These are phyloP conservation scores for Fragum sueziense DNA, from an alignment of 2,888 invertebrate genomes.

Conservation along the genomic window DNA sequence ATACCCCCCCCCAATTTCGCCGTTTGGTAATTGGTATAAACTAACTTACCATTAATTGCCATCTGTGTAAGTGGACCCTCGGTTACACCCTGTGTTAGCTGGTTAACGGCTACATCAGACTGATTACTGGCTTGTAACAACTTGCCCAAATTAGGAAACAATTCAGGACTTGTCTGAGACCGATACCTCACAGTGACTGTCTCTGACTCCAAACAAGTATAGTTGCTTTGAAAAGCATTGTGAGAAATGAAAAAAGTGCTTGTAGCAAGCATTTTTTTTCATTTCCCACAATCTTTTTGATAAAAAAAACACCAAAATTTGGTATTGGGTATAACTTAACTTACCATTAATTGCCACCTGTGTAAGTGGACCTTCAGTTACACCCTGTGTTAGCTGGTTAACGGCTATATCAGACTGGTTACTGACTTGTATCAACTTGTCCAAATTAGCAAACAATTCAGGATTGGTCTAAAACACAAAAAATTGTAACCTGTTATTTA, in stretches of 20 bases:
- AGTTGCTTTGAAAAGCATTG: not conserved
- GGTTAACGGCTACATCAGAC: not conserved
- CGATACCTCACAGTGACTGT: not conserved
- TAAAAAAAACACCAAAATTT: not conserved
- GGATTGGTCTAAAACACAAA: not conserved
- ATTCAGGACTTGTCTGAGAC: not conserved
- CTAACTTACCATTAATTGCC: conserved; percentile 1
- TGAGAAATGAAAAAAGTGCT: too few relatives aligned
- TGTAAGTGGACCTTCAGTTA: not conserved
- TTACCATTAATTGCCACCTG: not conserved
- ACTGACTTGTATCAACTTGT: not conserved
- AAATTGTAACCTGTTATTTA: too few relatives aligned
- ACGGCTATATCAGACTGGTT: not conserved
- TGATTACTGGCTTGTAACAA: not conserved
- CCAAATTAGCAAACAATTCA: not conserved
- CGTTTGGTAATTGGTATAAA: not conserved
- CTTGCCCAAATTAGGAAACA: not conserved
- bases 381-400: not conserved
- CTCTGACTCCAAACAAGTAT: not conserved
- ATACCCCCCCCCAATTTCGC: not conserved
- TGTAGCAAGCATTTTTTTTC: too few relatives aligned
- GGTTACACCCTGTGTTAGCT: not conserved
- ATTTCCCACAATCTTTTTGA: not conserved
- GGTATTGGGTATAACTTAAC: not conserved
- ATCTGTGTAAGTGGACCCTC: not conserved